phyloP scores from a whole-genome alignment of 2,888 invertebrate species.

The Miltochrista miniata region DNA sequence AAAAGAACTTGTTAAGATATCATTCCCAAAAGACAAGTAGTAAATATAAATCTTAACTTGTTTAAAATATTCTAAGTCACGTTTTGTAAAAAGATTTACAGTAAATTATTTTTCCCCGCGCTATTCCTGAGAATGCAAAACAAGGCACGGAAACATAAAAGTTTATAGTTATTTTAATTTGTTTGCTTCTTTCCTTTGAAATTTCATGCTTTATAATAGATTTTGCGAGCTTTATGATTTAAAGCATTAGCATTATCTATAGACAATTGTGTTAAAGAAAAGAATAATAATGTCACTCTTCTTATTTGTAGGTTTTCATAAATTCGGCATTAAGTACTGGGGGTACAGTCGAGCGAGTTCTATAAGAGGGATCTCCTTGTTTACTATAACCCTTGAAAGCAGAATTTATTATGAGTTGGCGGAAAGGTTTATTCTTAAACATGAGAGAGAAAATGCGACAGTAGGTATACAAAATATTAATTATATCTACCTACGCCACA shows the following conservation, averaged over 20 bases:
- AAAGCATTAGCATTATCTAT: neutral
- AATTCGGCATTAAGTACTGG: too few relatives aligned
- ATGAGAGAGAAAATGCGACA: too few relatives aligned
- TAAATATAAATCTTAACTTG: constrained; percentile 1
- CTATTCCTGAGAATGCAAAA: constrained; percentile 2
- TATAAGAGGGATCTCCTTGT: too few relatives aligned
- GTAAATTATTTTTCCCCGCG: neutral
- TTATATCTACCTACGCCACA: too few relatives aligned
- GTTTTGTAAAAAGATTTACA: neutral
- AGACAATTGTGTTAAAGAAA: neutral
- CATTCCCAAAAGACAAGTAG: neutral
- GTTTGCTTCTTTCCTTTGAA: neutral
- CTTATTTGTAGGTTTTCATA: too few relatives aligned
- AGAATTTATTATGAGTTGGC: too few relatives aligned
- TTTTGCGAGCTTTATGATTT: neutral
- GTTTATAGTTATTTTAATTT: constrained; percentile 3
- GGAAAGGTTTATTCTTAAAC: too few relatives aligned
- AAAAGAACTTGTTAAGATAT: neutral
- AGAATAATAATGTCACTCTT: neutral
- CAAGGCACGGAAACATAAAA: constrained; percentile 8
- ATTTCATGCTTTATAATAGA: neutral
- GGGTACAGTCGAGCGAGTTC: too few relatives aligned
- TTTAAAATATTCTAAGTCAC: neutral
- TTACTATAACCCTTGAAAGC: too few relatives aligned
- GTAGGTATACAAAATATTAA: too few relatives aligned